Evolutionary conservation across 2,888 invertebrate species (phyloP), one percentile per base, ranked within the genome.

Genomic region (Melanostoma mellinum): DNA sequence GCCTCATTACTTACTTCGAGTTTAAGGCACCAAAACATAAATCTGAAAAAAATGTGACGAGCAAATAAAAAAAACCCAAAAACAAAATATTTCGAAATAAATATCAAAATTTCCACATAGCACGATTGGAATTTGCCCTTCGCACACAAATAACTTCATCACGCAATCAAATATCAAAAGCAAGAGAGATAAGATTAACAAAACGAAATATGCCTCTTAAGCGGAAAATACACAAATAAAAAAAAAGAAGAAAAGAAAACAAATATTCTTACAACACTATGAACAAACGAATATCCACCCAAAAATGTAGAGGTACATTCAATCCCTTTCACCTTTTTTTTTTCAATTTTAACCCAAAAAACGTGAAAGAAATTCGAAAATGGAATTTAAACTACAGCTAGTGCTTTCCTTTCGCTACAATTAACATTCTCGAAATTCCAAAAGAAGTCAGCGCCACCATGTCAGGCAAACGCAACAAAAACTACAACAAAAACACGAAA

Each of bases 241-340:
- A 46, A 50, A 48, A 48, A 78, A 32, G 65, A 48, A 53, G 20
- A 58, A 46, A 63, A 65, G 50, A 78, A 50, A 44, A 67, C 36
- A 40, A 6, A 44, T 8, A 61, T 36, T 73, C 53, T 60, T 30
- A 48, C 20, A 61, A 36, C 40, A 71, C 42, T 36, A 56, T 0
- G 9, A 30, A 53, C 53, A 36, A 20, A 20, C 20, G 20, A 20
- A 20, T 20, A 20, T 20, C 20, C 20, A 20, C 20, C 20, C 6
- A 33, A 71, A 76, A 67, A 42, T 58, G 10, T 56, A 63, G 8
- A 44, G 10, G 48, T 46, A 55, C 61, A 72, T 42, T 4, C 50
- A 68, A 74, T 78, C 65, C 78, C 77, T 78, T 78, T 82, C 73
- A 82, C 82, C 78, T 77, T 69, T 69, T 10, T 3, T 77, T 69